A percentile compares a stretch with the other conserved stretches of the same genome.
Evolutionary conservation across 2,113 vertebrate genomes (phyloP).

Genomic region (Entelurus aequoreus): DNA sequence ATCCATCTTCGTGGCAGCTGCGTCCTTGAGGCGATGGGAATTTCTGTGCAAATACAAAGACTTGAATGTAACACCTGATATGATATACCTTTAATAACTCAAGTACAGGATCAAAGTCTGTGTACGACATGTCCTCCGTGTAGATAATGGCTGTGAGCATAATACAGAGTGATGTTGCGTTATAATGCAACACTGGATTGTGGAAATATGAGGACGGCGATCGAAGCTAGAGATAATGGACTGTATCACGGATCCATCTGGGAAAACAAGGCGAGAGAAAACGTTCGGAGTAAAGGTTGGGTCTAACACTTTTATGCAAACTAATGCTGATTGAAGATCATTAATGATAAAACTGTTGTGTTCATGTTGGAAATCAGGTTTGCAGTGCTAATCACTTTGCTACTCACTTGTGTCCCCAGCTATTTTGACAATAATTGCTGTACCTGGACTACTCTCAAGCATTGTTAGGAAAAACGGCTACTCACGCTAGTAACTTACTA

Average conservation of each 20-base stretch:
- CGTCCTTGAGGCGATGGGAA: neutral
- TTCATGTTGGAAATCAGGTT: too few species aligned
- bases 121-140: neutral
- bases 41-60: neutral
- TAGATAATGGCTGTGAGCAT: slow-evolving; percentile 3
- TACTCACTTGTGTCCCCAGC: too few species aligned
- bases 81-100: neutral
- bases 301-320: too few species aligned
- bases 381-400: too few species aligned
- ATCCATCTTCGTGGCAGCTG: neutral
- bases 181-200: slow-evolving; percentile 1
- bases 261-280: neutral
- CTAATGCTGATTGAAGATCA: too few species aligned
- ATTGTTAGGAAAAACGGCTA: too few species aligned
- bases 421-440: too few species aligned
- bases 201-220: neutral
- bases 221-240: neutral
- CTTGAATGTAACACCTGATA: neutral
- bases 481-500: too few species aligned
- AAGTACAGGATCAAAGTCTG: neutral
- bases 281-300: neutral
- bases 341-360: too few species aligned
- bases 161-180: neutral
- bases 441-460: too few species aligned
- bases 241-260: slow-evolving; percentile 1